These are phyloP conservation scores for Cardinalis cardinalis DNA, from an alignment of 2,113 vertebrate species.

Conservation along the genomic window DNA sequence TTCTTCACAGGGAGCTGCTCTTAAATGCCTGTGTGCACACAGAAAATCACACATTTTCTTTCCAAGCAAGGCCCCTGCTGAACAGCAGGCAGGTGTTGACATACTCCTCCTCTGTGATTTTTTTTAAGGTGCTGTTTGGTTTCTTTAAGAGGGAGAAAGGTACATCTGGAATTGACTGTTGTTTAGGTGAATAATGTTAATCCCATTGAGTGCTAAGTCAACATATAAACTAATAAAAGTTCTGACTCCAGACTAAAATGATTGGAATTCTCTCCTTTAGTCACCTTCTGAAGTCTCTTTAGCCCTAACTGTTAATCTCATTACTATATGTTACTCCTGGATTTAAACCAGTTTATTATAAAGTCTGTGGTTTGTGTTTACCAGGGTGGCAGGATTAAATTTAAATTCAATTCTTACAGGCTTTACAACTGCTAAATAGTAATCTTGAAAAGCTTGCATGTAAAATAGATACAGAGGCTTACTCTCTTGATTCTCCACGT, in stretches of 20 bases:
- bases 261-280: neutral
- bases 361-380: neutral
- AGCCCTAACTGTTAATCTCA: neutral
- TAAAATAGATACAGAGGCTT: neutral
- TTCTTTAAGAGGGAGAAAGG: neutral
- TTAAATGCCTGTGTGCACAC: neutral
- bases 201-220: neutral
- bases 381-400: neutral
- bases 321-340: neutral
- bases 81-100: neutral
- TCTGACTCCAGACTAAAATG: neutral
- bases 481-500: neutral
- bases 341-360: neutral
- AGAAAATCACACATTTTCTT: neutral
- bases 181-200: constrained; percentile 10
- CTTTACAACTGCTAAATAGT: neutral
- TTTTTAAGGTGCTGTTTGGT: neutral
- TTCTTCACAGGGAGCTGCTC: neutral
- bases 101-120: neutral
- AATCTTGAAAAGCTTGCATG: neutral
- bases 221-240: neutral
- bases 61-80: neutral
- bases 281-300: neutral
- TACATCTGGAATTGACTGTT: neutral
- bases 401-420: neutral